Percentiles rank a stretch among this genome's conserved stretches.
Conservation (phyloP, 2,113 vertebrate species). For the Thalassoma bifasciatum region DNA sequence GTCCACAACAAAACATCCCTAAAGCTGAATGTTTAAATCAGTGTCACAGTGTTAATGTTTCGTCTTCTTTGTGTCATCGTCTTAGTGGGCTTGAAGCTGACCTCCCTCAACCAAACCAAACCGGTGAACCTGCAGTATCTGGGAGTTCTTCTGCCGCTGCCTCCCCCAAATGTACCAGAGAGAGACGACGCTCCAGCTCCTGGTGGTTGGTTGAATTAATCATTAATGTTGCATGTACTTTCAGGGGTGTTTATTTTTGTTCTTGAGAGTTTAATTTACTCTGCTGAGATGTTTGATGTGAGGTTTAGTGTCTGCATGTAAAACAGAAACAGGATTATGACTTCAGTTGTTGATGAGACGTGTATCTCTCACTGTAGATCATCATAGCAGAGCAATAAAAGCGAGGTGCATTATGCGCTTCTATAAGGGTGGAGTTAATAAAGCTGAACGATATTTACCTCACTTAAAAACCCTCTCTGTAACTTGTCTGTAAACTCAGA, state of each 20-base stretch:
- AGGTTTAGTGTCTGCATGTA: neutral
- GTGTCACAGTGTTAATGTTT: conserved; percentile 26
- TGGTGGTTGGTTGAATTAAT: conserved; percentile 55
- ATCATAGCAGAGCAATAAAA: too few relatives aligned
- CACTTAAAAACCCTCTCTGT: neutral
- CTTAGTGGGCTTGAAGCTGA: conserved; percentile 93
- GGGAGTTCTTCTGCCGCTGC: conserved; percentile 88
- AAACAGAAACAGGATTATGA: too few relatives aligned
- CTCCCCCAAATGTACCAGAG: conserved; percentile 70
- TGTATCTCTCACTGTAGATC: too few relatives aligned
- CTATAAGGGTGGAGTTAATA: neutral
- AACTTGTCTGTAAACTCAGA: conserved; percentile 1
- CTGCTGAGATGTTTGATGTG: neutral
- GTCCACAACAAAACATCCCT: conserved; percentile 12
- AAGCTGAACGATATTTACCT: neutral
- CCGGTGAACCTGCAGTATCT: conserved; percentile 92
- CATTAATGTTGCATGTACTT: neutral
- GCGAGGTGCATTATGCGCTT: neutral
- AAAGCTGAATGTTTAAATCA: neutral
- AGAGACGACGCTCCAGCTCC: neutral
- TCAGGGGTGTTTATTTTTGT: neutral
- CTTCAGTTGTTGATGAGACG: too few relatives aligned
- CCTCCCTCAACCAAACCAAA: conserved; percentile 85
- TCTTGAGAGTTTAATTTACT: neutral
- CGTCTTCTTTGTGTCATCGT: neutral